Conservation (phyloP, 1,140 invertebrate genomes). For the Akabosia matsudoensis region DNA sequence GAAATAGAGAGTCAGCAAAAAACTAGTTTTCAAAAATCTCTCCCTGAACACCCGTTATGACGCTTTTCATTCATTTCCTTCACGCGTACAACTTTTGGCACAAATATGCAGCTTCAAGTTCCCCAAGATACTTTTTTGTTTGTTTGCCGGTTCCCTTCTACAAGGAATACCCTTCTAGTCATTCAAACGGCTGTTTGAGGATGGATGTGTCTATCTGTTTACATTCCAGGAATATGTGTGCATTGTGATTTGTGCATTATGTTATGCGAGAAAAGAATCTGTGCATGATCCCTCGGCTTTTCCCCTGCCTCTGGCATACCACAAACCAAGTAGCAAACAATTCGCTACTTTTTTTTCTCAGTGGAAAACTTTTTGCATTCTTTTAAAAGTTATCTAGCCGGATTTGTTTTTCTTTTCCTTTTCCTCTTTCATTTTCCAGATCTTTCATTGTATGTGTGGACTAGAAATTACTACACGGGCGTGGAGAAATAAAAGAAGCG, state of each 20-base stretch:
- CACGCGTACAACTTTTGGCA: conserved; percentile 13
- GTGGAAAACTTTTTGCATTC: background rate
- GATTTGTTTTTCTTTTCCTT: background rate
- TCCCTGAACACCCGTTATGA: background rate
- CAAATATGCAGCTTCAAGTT: background rate
- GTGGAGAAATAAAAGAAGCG: too few species aligned
- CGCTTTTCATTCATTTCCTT: conserved; percentile 2
- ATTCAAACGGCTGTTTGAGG: background rate
- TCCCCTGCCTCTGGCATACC: background rate
- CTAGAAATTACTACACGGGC: too few species aligned
- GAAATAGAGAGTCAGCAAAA: background rate
- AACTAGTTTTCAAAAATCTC: background rate
- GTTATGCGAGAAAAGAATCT: background rate
- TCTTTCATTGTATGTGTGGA: background rate
- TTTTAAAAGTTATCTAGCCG: too few species aligned
- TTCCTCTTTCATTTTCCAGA: background rate
- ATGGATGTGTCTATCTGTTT: background rate
- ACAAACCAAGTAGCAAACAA: background rate
- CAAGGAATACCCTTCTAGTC: too few species aligned
- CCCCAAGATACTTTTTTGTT: background rate
- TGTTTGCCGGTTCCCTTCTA: conserved; percentile 4
- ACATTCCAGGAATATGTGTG: too few species aligned
- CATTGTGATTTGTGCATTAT: conserved; percentile 13
- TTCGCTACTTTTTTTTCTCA: background rate
- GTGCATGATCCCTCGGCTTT: background rate